Conservation (phyloP, 2,888 invertebrate genomes). For the Enchytraeus crypticus region DNA sequence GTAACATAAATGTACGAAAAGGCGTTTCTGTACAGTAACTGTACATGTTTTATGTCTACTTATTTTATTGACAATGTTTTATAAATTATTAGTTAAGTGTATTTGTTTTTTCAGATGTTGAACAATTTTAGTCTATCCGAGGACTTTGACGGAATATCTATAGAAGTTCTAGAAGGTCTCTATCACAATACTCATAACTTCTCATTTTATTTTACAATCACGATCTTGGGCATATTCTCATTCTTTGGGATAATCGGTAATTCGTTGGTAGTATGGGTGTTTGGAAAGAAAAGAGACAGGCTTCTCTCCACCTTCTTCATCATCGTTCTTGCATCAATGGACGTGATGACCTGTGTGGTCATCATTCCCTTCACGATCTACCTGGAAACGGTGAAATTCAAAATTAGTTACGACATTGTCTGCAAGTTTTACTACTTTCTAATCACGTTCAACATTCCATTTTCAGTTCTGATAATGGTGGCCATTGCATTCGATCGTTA, state of each 20-base stretch:
- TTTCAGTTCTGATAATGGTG: conserved; percentile 40
- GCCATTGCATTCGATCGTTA: conserved; percentile 33
- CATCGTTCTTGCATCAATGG: conserved; percentile 38
- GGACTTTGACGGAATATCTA: too few relatives aligned
- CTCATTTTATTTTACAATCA: too few relatives aligned
- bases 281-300: conserved; percentile 35
- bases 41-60: too few relatives aligned
- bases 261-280: conserved; percentile 43
- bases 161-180: too few relatives aligned
- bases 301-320: conserved; percentile 44
- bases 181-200: too few relatives aligned
- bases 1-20: too few relatives aligned
- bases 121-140: too few relatives aligned
- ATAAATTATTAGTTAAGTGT: too few relatives aligned
- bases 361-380: conserved; percentile 39
- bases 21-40: too few relatives aligned
- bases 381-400: conserved; percentile 37
- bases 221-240: too few relatives aligned
- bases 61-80: too few relatives aligned
- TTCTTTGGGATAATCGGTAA: conserved; percentile 42
- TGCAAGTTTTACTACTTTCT: conserved; percentile 37
- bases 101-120: too few relatives aligned
- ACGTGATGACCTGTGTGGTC: conserved; percentile 38
- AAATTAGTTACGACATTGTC: conserved; percentile 29
- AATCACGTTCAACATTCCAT: conserved; percentile 38